A percentile compares a stretch with the other conserved stretches of the same genome.
Evolutionary conservation across 2,888 invertebrate genomes (phyloP).

Genomic region (Sesia bembeciformis): DNA sequence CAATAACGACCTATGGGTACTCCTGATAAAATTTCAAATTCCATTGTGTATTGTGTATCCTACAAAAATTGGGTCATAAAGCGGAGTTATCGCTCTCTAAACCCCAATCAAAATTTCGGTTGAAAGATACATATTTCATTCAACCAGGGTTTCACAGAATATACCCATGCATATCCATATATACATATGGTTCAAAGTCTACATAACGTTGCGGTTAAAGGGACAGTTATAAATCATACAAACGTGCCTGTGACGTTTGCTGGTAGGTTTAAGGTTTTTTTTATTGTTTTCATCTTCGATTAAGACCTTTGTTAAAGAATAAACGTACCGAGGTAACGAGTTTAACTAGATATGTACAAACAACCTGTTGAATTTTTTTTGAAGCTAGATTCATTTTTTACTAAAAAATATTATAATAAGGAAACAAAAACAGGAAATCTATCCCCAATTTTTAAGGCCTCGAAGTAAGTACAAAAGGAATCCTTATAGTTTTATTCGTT

Average conservation of each 20-base stretch:
- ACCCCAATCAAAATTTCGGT: slow-evolving; percentile 61
- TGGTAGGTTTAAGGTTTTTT: slow-evolving; percentile 25
- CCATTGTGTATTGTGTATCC: slow-evolving; percentile 64
- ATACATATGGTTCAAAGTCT: slow-evolving; percentile 3
- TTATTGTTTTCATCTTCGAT: slow-evolving; percentile 20
- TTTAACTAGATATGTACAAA: too few species aligned
- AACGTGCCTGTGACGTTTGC: slow-evolving; percentile 33
- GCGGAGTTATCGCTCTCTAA: slow-evolving; percentile 58
- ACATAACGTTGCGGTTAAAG: slow-evolving; percentile 5
- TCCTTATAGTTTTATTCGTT: too few species aligned
- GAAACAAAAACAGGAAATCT: too few species aligned
- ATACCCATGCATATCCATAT: not conserved
- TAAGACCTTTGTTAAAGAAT: not conserved
- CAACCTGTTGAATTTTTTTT: too few species aligned
- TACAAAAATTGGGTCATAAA: slow-evolving; percentile 65
- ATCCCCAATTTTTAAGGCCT: too few species aligned
- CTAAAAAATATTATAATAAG: too few species aligned
- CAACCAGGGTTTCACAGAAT: not conserved
- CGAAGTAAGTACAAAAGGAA: too few species aligned
- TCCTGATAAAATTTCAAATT: slow-evolving; percentile 55
- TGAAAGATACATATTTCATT: slow-evolving; percentile 55
- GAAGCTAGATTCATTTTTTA: too few species aligned
- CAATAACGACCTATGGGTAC: slow-evolving; percentile 27
- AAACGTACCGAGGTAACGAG: too few species aligned
- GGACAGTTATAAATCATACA: slow-evolving; percentile 46